A percentile compares a stretch with the other conserved stretches of the same genome.
phyloP scores from a whole-genome alignment of 2,797 vertebrate genomes.

The Melanotaenia nigrans region DNA sequence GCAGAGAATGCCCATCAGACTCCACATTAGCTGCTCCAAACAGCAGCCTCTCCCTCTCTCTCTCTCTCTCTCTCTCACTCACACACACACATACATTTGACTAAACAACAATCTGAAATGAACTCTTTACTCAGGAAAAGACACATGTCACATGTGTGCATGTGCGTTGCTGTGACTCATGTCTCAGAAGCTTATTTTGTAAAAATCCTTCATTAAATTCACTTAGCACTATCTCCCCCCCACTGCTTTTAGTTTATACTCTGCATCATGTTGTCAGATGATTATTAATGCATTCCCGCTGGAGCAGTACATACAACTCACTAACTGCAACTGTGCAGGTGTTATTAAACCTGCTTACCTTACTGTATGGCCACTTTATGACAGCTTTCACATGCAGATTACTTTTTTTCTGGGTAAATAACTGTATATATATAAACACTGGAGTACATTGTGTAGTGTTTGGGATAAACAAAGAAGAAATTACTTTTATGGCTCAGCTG shows the following conservation, averaged over 20 bases:
- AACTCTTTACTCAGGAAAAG: conserved; percentile 14
- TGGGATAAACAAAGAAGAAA: conserved; percentile 9
- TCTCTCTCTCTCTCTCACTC: not conserved
- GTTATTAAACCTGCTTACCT: conserved; percentile 56
- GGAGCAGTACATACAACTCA: conserved; percentile 51
- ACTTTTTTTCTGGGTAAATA: not conserved
- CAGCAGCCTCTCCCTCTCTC: not conserved
- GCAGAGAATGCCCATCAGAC: conserved; percentile 46
- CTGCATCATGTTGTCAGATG: conserved; percentile 50
- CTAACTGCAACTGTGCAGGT: conserved; percentile 41
- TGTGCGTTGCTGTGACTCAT: not conserved
- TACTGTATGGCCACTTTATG: conserved; percentile 23
- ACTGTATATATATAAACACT: not conserved
- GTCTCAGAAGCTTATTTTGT: conserved; percentile 39
- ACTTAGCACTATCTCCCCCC: conserved; percentile 11
- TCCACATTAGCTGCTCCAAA: conserved; percentile 12
- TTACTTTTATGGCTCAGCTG: not conserved
- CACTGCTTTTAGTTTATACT: conserved; percentile 38
- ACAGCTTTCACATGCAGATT: conserved; percentile 13
- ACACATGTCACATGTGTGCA: conserved; percentile 6
- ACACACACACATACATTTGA: not conserved
- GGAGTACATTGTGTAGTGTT: conserved; percentile 1
- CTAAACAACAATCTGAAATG: not conserved
- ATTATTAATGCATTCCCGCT: conserved; percentile 62
- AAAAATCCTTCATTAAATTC: conserved; percentile 45